A percentile compares a stretch with the other conserved stretches of the same genome.
Conservation (phyloP, 35 echinoderm and acorn worm genomes). For the Heliocidaris erythrogramma region DNA sequence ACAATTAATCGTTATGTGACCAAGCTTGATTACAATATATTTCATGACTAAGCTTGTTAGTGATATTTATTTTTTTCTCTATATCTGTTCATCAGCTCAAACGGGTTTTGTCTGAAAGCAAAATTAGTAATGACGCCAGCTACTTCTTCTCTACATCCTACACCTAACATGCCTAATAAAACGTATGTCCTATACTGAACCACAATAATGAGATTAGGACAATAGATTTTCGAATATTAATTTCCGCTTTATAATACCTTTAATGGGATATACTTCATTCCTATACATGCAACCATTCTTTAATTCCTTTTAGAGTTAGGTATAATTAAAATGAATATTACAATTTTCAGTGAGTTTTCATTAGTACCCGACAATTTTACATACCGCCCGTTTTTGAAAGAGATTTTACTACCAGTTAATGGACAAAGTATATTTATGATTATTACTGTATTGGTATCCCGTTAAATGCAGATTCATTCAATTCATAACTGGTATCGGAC, state of each 20-base stretch:
- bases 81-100: background rate
- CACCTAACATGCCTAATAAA: background rate
- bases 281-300: background rate
- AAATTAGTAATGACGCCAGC: background rate
- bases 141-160: background rate
- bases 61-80: background rate
- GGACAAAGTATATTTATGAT: slow-evolving; percentile 11
- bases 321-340: slow-evolving; percentile 19
- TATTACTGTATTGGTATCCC: background rate
- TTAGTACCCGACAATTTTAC: background rate
- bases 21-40: background rate
- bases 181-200: background rate
- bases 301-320: background rate
- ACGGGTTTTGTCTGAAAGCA: background rate
- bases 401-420: slow-evolving; percentile 3
- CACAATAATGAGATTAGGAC: background rate
- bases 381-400: background rate
- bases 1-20: background rate
- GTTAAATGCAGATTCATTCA: slow-evolving; percentile 35
- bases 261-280: background rate
- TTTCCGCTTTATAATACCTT: background rate
- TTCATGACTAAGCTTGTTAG: background rate
- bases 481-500: background rate
- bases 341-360: background rate
- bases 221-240: background rate